Percentiles rank a stretch among this genome's conserved stretches.
Evolutionary conservation across 2,888 invertebrate genomes (phyloP).

Genomic region (Leptopterna dolabrata): DNA sequence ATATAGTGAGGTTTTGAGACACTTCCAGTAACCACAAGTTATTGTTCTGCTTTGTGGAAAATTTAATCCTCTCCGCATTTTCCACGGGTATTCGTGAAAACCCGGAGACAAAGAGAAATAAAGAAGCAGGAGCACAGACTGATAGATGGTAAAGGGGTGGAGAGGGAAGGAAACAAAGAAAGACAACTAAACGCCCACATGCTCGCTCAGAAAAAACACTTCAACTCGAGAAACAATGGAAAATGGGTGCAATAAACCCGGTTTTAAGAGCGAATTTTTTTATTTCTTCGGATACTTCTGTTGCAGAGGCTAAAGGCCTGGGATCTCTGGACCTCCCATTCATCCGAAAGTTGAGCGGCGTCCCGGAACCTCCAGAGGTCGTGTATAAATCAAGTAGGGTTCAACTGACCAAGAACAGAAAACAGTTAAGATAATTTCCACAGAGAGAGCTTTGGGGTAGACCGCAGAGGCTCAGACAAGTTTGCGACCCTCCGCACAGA

Average conservation of each 20-base stretch:
- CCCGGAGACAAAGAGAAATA: background rate
- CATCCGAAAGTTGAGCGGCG: background rate
- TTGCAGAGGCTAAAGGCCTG: background rate
- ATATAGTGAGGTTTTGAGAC: background rate
- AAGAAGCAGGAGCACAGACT: background rate
- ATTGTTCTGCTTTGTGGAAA: slow-evolving; percentile 13
- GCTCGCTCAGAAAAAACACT: background rate
- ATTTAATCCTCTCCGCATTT: background rate
- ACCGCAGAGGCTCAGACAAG: background rate
- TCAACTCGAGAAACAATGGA: slow-evolving; percentile 27
- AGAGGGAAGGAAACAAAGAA: slow-evolving; percentile 1
- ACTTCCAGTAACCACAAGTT: background rate
- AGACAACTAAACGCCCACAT: slow-evolving; percentile 6
- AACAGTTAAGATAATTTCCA: slow-evolving; percentile 31
- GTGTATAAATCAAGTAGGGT: slow-evolving; percentile 34
- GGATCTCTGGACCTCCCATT: background rate
- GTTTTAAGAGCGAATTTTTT: slow-evolving; percentile 27
- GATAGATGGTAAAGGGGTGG: background rate
- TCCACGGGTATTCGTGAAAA: background rate
- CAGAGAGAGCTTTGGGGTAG: background rate
- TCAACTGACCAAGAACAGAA: slow-evolving; percentile 39
- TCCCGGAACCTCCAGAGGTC: background rate
- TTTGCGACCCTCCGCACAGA: background rate
- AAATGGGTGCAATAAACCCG: slow-evolving; percentile 33
- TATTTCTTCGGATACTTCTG: background rate